Base-by-base conservation (phyloP, 2,888 invertebrate genomes). In the Notodonta dromedarius region DNA sequence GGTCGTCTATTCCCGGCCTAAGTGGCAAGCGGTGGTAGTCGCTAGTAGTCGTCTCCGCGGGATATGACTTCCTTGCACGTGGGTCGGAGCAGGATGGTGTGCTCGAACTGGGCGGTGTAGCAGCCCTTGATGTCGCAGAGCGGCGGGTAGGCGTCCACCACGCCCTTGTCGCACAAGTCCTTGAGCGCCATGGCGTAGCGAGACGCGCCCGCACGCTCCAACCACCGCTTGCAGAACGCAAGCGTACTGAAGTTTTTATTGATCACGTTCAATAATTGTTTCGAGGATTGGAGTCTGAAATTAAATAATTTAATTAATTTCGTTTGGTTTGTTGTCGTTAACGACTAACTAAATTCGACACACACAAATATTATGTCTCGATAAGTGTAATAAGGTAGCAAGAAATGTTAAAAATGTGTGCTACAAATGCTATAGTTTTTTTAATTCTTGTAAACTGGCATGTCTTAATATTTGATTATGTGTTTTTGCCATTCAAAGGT, bases 91-190 rank as follows among this genome's bases (percentile, higher is more conserved):
- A 99, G 96, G 80, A 99, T 97, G 5, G 99, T 99, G 91, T 99
- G 99, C 87, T 99, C 99, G 86, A 98, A 99, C 93, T 99, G 99
- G 54, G 99, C 99, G 0, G 99, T 99, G 92, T 99, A 99, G 87
- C 98, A 98, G 62, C 99, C 99, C 88, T 98, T 98, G 70, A 97
- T 95, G 93, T 99, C 99, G 85, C 99, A 99, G 59, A 99, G 95
- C 9, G 99, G 99, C 24, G 99, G 99, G 92, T 99, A 99, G 0
- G 99, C 97, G 83, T 99, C 98, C n/a, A 99, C 98, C 40, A 99
- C 97, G 57, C 98, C 98, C 86, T 99, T 99, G 88, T 99, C 99
- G 91, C 99, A 99, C 61, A 99, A 94, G 94, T 99, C 99, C 90
- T 99, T 99, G 55, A 99, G 94, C 1, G 99, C 99, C 98, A 99